A percentile compares a stretch with the other conserved stretches of the same genome.
These are phyloP conservation scores for Zele albiditarsus DNA, from an alignment of 2,888 invertebrate genomes.

Conservation along the genomic window DNA sequence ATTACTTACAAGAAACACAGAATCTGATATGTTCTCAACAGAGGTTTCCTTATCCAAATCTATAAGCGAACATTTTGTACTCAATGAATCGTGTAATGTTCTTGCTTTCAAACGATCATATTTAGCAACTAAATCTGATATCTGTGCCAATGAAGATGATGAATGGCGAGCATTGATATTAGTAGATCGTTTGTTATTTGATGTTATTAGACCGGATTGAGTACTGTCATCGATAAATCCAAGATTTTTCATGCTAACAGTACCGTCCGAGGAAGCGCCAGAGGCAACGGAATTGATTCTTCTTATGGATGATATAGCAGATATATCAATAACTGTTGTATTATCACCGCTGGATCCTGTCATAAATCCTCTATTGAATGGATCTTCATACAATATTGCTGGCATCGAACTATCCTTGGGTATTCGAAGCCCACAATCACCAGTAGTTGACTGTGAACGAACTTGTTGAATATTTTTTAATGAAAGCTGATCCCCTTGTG, in stretches of 20 bases:
- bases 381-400: constrained; percentile 52
- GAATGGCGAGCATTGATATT: not conserved
- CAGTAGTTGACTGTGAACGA: constrained; percentile 51
- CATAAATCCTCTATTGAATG: constrained; percentile 55
- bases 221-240: constrained; percentile 56
- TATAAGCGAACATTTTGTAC: not conserved
- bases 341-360: constrained; percentile 33
- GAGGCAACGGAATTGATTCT: constrained; percentile 52
- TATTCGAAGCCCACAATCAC: constrained; percentile 42
- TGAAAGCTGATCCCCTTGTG: constrained; percentile 54
- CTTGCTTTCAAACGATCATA: constrained; percentile 15
- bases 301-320: constrained; percentile 61
- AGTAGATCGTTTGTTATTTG: not conserved
- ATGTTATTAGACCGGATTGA: constrained; percentile 30
- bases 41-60: constrained; percentile 33
- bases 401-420: not conserved
- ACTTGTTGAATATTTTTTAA: constrained; percentile 42
- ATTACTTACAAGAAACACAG: constrained; percentile 62
- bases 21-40: constrained; percentile 54
- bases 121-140: constrained; percentile 55
- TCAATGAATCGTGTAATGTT: not conserved
- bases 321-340: constrained; percentile 56
- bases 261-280: constrained; percentile 48
- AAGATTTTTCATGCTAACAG: constrained; percentile 58
- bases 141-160: constrained; percentile 52